Percentiles rank a stretch among this genome's conserved stretches.
Conservation (phyloP, 2,113 vertebrate genomes). For the Tichodroma muraria region DNA sequence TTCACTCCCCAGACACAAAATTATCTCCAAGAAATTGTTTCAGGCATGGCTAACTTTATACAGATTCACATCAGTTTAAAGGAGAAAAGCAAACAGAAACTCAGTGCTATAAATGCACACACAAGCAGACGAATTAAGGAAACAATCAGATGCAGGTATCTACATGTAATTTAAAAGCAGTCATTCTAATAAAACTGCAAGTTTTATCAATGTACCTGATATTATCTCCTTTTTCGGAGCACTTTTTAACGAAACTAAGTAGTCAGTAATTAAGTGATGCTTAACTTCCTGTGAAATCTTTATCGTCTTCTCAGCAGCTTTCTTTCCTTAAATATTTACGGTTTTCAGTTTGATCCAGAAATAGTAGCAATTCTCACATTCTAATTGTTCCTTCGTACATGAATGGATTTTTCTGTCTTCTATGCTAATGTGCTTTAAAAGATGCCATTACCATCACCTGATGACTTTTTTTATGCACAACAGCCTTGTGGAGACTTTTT, state of each 20-base stretch:
- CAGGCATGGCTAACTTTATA: not conserved
- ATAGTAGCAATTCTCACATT: not conserved
- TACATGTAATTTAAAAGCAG: not conserved
- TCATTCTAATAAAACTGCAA: not conserved
- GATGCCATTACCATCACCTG: not conserved
- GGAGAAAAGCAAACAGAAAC: not conserved
- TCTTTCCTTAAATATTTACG: not conserved
- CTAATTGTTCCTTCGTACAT: not conserved
- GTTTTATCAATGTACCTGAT: not conserved
- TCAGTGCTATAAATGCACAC: not conserved
- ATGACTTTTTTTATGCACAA: not conserved
- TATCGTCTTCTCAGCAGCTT: not conserved
- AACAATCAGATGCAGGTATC: not conserved
- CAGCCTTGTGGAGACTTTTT: not conserved
- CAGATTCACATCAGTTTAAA: not conserved
- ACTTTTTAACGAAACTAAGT: not conserved
- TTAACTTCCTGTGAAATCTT: not conserved
- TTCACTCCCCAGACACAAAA: not conserved
- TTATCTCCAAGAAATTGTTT: not conserved
- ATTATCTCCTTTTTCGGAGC: not conserved
- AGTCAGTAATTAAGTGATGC: not conserved
- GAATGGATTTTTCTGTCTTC: not conserved
- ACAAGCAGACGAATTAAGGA: not conserved
- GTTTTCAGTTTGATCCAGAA: not conserved
- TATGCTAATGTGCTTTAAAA: not conserved